phyloP scores from a whole-genome alignment of 2,113 vertebrate genomes.

The Microcebus griseorufus region DNA sequence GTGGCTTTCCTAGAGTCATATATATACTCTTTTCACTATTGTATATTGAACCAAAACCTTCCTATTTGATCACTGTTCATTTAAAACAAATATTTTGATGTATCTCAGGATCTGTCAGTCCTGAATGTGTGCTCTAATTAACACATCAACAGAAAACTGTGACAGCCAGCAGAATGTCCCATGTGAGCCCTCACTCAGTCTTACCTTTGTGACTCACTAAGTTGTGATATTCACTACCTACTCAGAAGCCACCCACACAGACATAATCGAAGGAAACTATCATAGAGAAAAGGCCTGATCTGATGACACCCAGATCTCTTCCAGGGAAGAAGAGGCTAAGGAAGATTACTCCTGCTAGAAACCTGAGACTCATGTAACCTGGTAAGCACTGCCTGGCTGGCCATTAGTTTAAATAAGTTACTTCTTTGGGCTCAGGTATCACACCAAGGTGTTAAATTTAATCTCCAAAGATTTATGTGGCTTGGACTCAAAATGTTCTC shows the following conservation, averaged over 20 bases:
- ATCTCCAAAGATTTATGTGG: background rate
- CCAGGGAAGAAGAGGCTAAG: background rate
- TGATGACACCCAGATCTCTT: background rate
- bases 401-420: slow-evolving; percentile 60
- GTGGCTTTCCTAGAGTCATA: background rate
- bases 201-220: background rate
- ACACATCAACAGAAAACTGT: background rate
- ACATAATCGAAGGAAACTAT: background rate
- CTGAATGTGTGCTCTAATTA: background rate
- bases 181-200: too few species aligned
- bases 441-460: slow-evolving; percentile 30
- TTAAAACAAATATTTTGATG: background rate
- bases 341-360: background rate
- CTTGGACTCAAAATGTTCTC: background rate
- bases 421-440: slow-evolving; percentile 18
- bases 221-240: background rate
- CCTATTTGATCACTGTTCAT: background rate
- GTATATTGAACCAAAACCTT: background rate
- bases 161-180: background rate
- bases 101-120: background rate
- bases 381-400: background rate
- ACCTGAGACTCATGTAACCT: background rate
- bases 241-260: background rate
- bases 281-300: background rate
- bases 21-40: background rate